These are phyloP conservation scores for Drosophila nigrodunni DNA, from an alignment of 1,140 invertebrate genomes.

Conservation along the genomic window DNA sequence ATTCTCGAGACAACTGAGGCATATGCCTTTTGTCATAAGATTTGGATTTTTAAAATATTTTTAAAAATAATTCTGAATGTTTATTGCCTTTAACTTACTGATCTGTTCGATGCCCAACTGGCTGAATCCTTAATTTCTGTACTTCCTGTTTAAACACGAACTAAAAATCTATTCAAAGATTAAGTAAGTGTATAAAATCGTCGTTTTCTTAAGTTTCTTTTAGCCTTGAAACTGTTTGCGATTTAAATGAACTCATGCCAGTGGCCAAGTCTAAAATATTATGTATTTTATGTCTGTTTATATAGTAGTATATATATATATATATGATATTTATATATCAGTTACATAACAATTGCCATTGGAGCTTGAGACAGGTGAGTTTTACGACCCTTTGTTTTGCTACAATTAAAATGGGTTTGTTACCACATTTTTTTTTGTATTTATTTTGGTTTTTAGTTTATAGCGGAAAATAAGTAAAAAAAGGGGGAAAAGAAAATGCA, in stretches of 20 bases:
- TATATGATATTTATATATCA: slow-evolving; percentile 20
- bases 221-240: slow-evolving; percentile 12
- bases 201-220: background rate
- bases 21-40: background rate
- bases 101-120: too few relatives aligned
- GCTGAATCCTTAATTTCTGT: too few relatives aligned
- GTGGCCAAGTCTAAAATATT: background rate
- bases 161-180: too few relatives aligned
- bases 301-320: background rate
- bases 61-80: background rate
- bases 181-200: slow-evolving; percentile 4
- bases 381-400: background rate
- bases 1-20: background rate
- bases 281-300: too few relatives aligned
- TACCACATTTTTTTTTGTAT: slow-evolving; percentile 25
- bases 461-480: slow-evolving; percentile 16
- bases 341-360: slow-evolving; percentile 50
- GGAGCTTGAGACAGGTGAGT: slow-evolving; percentile 10
- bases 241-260: slow-evolving; percentile 49
- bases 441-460: slow-evolving; percentile 16
- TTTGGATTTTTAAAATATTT: background rate
- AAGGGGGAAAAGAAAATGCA: slow-evolving; percentile 9
- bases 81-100: too few relatives aligned
- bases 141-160: too few relatives aligned
- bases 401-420: background rate